Evolutionary conservation across 2,113 vertebrate genomes (phyloP), one percentile per base, ranked within the genome.

Genomic region (Hymenochirus boettgeri): DNA sequence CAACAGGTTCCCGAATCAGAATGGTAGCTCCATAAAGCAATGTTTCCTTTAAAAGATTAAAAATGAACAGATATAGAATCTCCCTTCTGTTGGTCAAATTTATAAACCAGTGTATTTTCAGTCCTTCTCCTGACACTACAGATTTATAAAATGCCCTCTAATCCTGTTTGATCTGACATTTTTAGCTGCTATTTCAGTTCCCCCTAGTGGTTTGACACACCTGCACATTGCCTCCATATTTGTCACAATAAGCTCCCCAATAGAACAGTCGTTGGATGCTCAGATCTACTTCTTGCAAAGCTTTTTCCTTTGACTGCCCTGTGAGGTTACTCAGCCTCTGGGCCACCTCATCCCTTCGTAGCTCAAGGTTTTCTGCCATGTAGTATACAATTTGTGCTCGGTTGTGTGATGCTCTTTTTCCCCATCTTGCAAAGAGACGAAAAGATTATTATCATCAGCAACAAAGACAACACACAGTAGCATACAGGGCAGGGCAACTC

Each of bases 231-330:
- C 89, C 83, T 7, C 77, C 74, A 2, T 80, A 57, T 74, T 88
- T 89, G 50, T 91, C 90, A 63, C 85, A 85, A 50, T 82, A 86
- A 3, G 84, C 82, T 0, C 86, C 91, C 91, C 91, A 96, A 1
- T 82, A 76, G 59, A 75, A 83, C 31, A 95, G 91, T 55, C 83
- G 73, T 51, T 52, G 71, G 1, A 86, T 24, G 26, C 91, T 89
- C 26, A 89, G 84, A 46, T 90, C 84, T 80, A 91, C 88, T 70
- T 94, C 92, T 1, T 35, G 31, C 12, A 76, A 71, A 1, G 88
- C 87, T 0, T 80, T 48, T 7, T 80, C 71, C 31, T 56, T 1
- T 13, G 74, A 64, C 9, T 69, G 26, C 0, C 89, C 83, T 0
- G 82, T 85, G 62, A 89, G 82, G 3, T 52, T 19, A 7, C 10